These are phyloP conservation scores for Anthopleura xanthogrammica DNA, from an alignment of 92 coral and sea anemone genomes.

Conservation along the genomic window DNA sequence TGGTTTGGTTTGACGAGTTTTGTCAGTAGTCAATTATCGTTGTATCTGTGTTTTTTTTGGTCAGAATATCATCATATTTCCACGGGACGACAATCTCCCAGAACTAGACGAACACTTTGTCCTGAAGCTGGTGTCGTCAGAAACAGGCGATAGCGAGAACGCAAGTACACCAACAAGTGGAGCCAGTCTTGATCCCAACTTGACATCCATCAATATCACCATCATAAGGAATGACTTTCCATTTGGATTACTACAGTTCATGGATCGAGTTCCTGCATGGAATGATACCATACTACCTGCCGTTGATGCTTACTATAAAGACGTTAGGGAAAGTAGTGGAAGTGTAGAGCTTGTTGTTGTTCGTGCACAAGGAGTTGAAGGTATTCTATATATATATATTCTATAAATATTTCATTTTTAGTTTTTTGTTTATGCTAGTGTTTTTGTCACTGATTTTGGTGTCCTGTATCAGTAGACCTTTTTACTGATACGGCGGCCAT, in stretches of 20 bases:
- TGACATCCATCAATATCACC: slow-evolving; percentile 77
- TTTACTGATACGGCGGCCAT: too few species aligned
- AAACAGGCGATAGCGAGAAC: slow-evolving; percentile 63
- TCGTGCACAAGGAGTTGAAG: slow-evolving; percentile 84
- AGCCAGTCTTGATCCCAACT: slow-evolving; percentile 73
- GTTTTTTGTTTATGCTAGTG: too few species aligned
- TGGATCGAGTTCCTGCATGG: slow-evolving; percentile 52
- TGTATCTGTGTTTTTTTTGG: background rate
- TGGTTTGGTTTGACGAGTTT: too few species aligned
- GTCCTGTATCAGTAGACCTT: too few species aligned
- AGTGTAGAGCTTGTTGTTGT: slow-evolving; percentile 59
- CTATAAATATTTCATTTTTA: too few species aligned
- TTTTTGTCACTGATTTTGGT: too few species aligned
- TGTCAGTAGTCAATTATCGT: too few species aligned
- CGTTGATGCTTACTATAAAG: slow-evolving; percentile 45
- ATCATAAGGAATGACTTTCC: slow-evolving; percentile 77
- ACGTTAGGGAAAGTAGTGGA: slow-evolving; percentile 74
- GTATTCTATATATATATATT: slow-evolving; percentile 38
- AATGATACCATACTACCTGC: slow-evolving; percentile 60
- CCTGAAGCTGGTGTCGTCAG: slow-evolving; percentile 66
- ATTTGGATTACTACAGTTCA: slow-evolving; percentile 88
- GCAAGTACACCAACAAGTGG: slow-evolving; percentile 89
- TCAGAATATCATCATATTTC: slow-evolving; percentile 47
- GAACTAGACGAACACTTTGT: slow-evolving; percentile 74
- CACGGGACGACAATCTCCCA: slow-evolving; percentile 70